A percentile compares a stretch with the other conserved stretches of the same genome.
phyloP scores from a whole-genome alignment of 1,140 invertebrate genomes.

The Oppia nitens region DNA sequence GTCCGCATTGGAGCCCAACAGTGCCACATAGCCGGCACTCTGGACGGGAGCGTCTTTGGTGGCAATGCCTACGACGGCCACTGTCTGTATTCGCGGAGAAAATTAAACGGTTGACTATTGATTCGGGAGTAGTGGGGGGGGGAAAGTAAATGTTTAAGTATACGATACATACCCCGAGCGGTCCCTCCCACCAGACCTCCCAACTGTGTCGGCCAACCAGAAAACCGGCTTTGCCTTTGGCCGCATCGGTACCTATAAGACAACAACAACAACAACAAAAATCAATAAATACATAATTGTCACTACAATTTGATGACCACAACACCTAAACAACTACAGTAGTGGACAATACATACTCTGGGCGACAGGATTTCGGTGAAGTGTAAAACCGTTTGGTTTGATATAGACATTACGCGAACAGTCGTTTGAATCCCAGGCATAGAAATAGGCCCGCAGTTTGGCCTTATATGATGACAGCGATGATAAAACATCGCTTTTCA shows the following conservation, averaged over 20 bases:
- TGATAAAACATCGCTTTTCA: slow-evolving; percentile 78
- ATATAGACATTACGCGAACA: slow-evolving; percentile 93
- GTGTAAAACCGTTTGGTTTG: slow-evolving; percentile 88
- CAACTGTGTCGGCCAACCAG: slow-evolving; percentile 82
- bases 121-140: too few species aligned
- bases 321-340: neutral
- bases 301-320: neutral
- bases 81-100: too few species aligned
- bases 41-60: slow-evolving; percentile 77
- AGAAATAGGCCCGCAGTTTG: slow-evolving; percentile 80
- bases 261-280: neutral
- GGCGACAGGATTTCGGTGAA: slow-evolving; percentile 93
- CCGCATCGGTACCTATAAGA: slow-evolving; percentile 56
- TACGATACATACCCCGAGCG: too few species aligned
- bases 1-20: slow-evolving; percentile 85
- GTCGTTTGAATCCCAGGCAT: slow-evolving; percentile 94
- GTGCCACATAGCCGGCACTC: slow-evolving; percentile 81
- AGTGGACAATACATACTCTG: slow-evolving; percentile 45
- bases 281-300: too few species aligned
- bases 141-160: too few species aligned
- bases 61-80: slow-evolving; percentile 84
- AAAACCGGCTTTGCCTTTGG: slow-evolving; percentile 83
- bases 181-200: slow-evolving; percentile 98
- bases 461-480: slow-evolving; percentile 79
- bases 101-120: too few species aligned